These are phyloP conservation scores for Eolophus roseicapilla DNA, from an alignment of 2,113 vertebrate species.

Conservation along the genomic window DNA sequence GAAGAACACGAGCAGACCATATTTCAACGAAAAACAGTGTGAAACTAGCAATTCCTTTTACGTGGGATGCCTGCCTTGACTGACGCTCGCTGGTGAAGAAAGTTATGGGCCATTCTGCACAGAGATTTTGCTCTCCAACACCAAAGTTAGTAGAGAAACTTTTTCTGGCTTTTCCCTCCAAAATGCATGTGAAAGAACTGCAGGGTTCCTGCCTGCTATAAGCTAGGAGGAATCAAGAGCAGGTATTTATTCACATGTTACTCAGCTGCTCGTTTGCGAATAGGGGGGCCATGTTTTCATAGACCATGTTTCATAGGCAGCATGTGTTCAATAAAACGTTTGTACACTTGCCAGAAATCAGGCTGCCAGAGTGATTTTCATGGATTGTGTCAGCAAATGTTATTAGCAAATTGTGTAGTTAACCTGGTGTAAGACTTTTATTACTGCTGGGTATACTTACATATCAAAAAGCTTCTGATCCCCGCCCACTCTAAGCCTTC, in stretches of 20 bases:
- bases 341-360: conserved; percentile 64
- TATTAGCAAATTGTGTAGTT: conserved; percentile 72
- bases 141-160: not conserved
- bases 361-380: conserved; percentile 66
- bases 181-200: not conserved
- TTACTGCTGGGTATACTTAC: conserved; percentile 62
- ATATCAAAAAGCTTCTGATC: conserved; percentile 61
- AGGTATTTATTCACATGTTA: conserved; percentile 48
- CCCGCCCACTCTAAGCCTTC: conserved; percentile 38
- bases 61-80: not conserved
- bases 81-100: not conserved
- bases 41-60: conserved; percentile 6
- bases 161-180: not conserved
- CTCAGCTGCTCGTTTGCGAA: not conserved
- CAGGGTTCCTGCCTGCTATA: not conserved
- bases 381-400: conserved; percentile 66
- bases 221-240: not conserved
- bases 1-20: not conserved
- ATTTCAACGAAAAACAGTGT: not conserved
- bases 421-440: conserved; percentile 71
- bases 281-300: conserved; percentile 53
- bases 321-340: conserved; percentile 68
- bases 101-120: not conserved
- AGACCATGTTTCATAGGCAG: conserved; percentile 57
- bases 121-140: not conserved